Conservation (phyloP, 2,113 vertebrate genomes). For the Odobenus rosmarus region DNA sequence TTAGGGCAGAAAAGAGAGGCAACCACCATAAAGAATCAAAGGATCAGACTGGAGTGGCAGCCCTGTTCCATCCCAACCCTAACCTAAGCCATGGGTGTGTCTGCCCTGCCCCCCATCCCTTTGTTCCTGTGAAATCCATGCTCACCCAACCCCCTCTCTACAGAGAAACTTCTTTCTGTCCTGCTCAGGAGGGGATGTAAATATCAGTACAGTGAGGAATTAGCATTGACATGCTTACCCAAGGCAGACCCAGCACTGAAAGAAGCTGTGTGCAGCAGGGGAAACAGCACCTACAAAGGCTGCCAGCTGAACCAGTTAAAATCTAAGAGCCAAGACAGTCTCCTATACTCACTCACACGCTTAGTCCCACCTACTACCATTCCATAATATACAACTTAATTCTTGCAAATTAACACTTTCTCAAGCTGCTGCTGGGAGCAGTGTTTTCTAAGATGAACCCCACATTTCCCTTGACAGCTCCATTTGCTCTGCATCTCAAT, state of each 20-base stretch:
- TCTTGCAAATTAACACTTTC: constrained; percentile 19
- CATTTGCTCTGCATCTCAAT: not conserved
- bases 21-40: not conserved
- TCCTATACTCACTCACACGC: not conserved
- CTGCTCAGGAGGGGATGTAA: not conserved
- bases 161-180: not conserved
- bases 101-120: not conserved
- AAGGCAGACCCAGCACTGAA: not conserved
- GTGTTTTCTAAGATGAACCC: not conserved
- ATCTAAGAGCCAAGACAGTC: not conserved
- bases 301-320: not conserved
- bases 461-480: constrained; percentile 15
- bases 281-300: not conserved
- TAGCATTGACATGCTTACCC: not conserved
- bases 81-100: not conserved
- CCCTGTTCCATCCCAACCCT: not conserved
- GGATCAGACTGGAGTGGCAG: not conserved
- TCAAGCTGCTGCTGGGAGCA: not conserved
- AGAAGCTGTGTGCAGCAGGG: not conserved
- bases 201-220: not conserved
- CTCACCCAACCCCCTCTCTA: not conserved
- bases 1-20: not conserved
- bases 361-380: not conserved
- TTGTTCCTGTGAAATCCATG: not conserved
- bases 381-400: not conserved